Percentiles rank a stretch among this genome's conserved stretches.
phyloP scores from a whole-genome alignment of 2,888 invertebrate species.

The Nephrotoma appendiculata region DNA sequence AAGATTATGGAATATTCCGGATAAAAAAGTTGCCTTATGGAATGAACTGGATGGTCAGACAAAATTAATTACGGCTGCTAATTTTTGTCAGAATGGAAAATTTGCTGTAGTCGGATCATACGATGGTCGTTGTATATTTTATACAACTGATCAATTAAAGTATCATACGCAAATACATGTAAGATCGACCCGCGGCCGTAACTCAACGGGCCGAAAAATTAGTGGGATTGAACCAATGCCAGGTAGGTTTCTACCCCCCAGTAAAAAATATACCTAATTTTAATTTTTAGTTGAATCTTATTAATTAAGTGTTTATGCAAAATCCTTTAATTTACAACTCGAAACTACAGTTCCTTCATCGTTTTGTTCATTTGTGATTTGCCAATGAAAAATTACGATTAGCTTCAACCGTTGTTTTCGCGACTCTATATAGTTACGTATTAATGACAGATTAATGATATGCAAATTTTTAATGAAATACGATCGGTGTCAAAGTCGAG shows the following conservation, averaged over 20 bases:
- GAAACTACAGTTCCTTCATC: too few species aligned
- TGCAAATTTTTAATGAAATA: too few species aligned
- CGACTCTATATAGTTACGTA: too few species aligned
- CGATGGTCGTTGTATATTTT: constrained; percentile 96
- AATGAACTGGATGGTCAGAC: constrained; percentile 92
- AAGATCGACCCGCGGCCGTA: constrained; percentile 87
- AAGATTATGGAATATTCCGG: constrained; percentile 98
- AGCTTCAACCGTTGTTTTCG: too few species aligned
- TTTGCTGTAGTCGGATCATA: constrained; percentile 97
- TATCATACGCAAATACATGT: constrained; percentile 98
- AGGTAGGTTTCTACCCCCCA: constrained; percentile 16
- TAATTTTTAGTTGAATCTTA: not conserved
- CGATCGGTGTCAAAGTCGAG: too few species aligned
- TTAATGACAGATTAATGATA: too few species aligned
- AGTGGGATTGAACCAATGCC: constrained; percentile 97
- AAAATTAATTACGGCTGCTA: constrained; percentile 90
- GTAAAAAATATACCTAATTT: not conserved
- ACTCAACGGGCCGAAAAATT: constrained; percentile 87
- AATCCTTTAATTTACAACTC: too few species aligned
- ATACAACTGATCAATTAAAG: constrained; percentile 93
- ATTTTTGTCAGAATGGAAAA: constrained; percentile 95
- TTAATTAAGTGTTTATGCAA: too few species aligned
- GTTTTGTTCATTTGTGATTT: too few species aligned
- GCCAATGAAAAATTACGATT: too few species aligned
- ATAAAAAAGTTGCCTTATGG: constrained; percentile 97